Evolutionary conservation across 2,797 vertebrate genomes (phyloP).

Genomic region (Sternarchorhynchus goeldii): DNA sequence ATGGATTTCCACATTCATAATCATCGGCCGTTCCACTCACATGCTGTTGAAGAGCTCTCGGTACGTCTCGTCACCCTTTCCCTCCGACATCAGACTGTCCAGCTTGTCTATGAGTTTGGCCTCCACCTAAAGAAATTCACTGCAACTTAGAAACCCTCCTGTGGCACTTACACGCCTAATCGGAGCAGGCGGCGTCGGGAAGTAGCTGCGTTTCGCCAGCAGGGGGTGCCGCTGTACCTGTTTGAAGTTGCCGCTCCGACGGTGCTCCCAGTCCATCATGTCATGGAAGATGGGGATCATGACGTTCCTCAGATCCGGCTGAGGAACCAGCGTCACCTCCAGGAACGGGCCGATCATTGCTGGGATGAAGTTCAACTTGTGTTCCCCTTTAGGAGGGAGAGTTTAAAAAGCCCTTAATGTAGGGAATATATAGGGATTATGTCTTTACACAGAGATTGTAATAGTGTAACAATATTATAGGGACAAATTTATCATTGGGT

Average conservation of each 20-base stretch:
- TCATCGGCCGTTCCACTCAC: slow-evolving; percentile 39
- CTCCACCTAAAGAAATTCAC: slow-evolving; percentile 83
- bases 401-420: neutral
- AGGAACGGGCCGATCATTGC: slow-evolving; percentile 96
- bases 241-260: slow-evolving; percentile 95
- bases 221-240: slow-evolving; percentile 78
- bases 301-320: slow-evolving; percentile 94
- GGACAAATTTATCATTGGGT: too few species aligned
- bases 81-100: slow-evolving; percentile 98
- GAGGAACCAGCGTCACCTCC: slow-evolving; percentile 97
- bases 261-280: slow-evolving; percentile 99
- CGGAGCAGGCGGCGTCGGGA: neutral
- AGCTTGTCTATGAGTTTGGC: slow-evolving; percentile 98
- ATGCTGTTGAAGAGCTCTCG: slow-evolving; percentile 93
- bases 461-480: too few species aligned
- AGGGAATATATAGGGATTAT: too few species aligned
- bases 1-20: too few species aligned
- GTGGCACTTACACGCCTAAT: neutral
- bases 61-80: slow-evolving; percentile 98
- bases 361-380: slow-evolving; percentile 97
- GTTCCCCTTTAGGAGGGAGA: slow-evolving; percentile 82
- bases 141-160: too few species aligned
- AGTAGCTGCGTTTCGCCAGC: slow-evolving; percentile 7
- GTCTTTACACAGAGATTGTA: too few species aligned
- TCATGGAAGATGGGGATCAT: slow-evolving; percentile 99